These are phyloP conservation scores for Pyrrhosoma nymphula DNA, from an alignment of 2,888 invertebrate species.

Conservation along the genomic window DNA sequence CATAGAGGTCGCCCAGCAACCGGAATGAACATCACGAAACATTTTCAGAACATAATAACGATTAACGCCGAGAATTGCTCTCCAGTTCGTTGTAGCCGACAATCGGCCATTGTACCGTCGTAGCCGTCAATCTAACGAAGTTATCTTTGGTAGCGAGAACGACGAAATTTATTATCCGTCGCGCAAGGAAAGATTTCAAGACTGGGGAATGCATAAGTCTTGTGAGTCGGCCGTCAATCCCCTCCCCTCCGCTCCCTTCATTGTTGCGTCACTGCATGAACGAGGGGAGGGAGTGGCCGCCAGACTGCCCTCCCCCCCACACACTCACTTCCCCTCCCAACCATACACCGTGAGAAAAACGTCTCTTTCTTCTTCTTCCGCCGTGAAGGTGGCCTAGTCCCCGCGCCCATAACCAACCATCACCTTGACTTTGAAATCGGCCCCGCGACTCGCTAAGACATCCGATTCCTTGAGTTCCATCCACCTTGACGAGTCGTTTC, in stretches of 20 bases:
- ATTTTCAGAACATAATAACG: too few species aligned
- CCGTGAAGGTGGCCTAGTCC: constrained; percentile 14
- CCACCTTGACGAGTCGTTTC: neutral
- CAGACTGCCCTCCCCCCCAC: neutral
- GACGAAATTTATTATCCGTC: too few species aligned
- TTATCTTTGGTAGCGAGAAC: too few species aligned
- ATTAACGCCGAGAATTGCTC: too few species aligned
- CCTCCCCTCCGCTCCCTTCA: neutral
- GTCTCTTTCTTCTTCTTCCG: neutral
- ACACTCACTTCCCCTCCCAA: neutral
- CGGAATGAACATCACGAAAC: too few species aligned
- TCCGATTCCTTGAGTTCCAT: neutral
- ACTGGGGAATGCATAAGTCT: too few species aligned
- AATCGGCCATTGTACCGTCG: too few species aligned
- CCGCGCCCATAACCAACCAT: neutral
- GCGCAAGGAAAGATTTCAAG: too few species aligned
- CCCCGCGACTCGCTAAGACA: neutral
- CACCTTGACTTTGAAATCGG: constrained; percentile 21
- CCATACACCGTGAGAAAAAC: neutral
- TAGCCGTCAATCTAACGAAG: too few species aligned
- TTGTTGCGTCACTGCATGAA: neutral
- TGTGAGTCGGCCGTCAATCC: too few species aligned
- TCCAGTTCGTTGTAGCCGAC: too few species aligned
- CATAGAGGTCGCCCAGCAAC: too few species aligned
- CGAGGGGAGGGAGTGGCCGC: neutral